A percentile compares a stretch with the other conserved stretches of the same genome.
Conservation (phyloP, 2,888 invertebrate species). For the Drosophila austrosaltans region DNA sequence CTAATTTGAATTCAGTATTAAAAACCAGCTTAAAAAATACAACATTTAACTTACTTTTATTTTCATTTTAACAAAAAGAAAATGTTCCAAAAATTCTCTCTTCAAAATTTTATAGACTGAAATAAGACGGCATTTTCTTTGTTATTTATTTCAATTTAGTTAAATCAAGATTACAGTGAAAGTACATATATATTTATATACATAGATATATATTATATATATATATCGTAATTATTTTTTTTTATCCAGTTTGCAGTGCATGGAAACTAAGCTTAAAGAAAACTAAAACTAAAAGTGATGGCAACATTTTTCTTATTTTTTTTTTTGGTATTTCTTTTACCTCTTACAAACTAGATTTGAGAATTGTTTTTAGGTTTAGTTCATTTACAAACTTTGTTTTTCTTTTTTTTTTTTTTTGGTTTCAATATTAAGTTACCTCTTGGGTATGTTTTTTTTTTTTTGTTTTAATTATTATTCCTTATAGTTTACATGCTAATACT, state of each 20-base stretch:
- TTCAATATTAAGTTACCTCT: not conserved
- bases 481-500: slow-evolving; percentile 75
- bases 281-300: slow-evolving; percentile 33
- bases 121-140: slow-evolving; percentile 68
- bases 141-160: slow-evolving; percentile 64
- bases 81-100: too few species aligned
- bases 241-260: slow-evolving; percentile 69
- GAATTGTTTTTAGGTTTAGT: slow-evolving; percentile 11
- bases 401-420: slow-evolving; percentile 15
- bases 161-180: slow-evolving; percentile 58
- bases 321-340: slow-evolving; percentile 15
- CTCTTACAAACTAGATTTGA: slow-evolving; percentile 8
- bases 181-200: slow-evolving; percentile 9
- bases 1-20: too few species aligned
- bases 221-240: slow-evolving; percentile 32
- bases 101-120: not conserved
- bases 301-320: slow-evolving; percentile 23
- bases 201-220: slow-evolving; percentile 32
- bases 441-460: slow-evolving; percentile 10
- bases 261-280: slow-evolving; percentile 52
- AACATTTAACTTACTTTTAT: too few species aligned
- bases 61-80: too few species aligned
- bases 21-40: too few species aligned
- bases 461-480: slow-evolving; percentile 24
- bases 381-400: slow-evolving; percentile 42